These are phyloP conservation scores for Leptinotarsa haldemani DNA, from an alignment of 2,888 invertebrate species.

Conservation along the genomic window DNA sequence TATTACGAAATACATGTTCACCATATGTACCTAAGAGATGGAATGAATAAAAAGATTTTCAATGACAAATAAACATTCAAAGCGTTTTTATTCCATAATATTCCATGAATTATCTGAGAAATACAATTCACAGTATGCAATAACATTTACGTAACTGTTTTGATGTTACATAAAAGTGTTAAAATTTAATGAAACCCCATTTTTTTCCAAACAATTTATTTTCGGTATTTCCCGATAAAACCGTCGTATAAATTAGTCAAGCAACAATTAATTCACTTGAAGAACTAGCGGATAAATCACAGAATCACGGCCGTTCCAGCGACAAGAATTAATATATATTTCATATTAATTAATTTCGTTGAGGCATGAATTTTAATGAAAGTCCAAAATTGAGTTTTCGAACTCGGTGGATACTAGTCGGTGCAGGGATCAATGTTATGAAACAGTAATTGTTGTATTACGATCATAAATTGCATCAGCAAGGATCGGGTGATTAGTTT, in stretches of 20 bases:
- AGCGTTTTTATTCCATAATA: background rate
- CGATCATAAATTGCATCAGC: background rate
- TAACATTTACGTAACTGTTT: too few species aligned
- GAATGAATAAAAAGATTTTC: too few species aligned
- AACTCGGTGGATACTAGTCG: background rate
- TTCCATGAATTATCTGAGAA: background rate
- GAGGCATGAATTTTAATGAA: slow-evolving; percentile 29
- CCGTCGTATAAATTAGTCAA: slow-evolving; percentile 33
- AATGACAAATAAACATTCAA: background rate
- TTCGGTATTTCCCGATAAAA: slow-evolving; percentile 27
- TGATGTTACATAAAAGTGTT: too few species aligned
- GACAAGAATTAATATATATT: slow-evolving; percentile 34
- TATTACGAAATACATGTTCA: too few species aligned
- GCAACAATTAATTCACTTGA: slow-evolving; percentile 33
- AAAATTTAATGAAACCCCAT: background rate
- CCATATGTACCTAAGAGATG: too few species aligned
- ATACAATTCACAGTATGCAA: too few species aligned
- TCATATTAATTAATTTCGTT: slow-evolving; percentile 27
- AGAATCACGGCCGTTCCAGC: slow-evolving; percentile 25
- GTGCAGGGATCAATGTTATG: slow-evolving; percentile 9
- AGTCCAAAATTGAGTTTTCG: slow-evolving; percentile 29
- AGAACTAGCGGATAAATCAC: slow-evolving; percentile 37
- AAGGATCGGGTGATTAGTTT: background rate
- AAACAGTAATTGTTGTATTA: background rate
- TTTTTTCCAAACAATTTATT: slow-evolving; percentile 15